phyloP scores from a whole-genome alignment of 2,113 vertebrate species.

The Dicaeum eximium region DNA sequence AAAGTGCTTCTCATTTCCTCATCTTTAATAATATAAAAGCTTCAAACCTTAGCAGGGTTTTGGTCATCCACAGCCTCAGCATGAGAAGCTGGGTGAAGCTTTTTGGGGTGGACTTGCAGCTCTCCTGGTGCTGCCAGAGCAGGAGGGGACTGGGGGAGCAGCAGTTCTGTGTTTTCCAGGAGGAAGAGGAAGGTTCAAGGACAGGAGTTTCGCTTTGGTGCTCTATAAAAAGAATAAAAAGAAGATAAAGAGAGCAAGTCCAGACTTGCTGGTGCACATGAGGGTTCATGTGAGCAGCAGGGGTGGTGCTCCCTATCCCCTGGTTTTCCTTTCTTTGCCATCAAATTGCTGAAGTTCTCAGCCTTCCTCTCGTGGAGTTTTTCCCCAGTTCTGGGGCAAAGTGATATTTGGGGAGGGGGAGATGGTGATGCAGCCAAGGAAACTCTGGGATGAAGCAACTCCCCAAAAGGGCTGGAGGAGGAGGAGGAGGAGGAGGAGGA shows the following conservation, averaged over 20 bases:
- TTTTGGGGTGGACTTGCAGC: background rate
- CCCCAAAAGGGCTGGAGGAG: background rate
- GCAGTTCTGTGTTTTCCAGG: fast-evolving
- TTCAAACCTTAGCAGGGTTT: background rate
- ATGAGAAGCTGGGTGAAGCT: background rate
- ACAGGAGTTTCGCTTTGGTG: background rate
- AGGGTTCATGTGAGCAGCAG: background rate
- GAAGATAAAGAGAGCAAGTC: background rate
- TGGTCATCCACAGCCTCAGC: background rate
- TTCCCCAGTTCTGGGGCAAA: background rate
- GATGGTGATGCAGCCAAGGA: background rate
- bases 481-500: background rate
- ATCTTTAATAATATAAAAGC: background rate
- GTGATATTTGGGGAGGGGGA: no score
- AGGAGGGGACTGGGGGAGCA: background rate
- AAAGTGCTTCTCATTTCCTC: background rate
- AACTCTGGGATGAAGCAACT: background rate
- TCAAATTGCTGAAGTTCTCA: background rate
- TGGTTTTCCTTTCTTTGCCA: background rate
- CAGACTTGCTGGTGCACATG: fast-evolving
- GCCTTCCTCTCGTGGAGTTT: fast-evolving
- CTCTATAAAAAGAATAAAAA: background rate
- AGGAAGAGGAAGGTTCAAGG: background rate
- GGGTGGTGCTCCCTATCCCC: background rate
- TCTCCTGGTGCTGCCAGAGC: background rate